Evolutionary conservation across 2,797 vertebrate species (phyloP).

Genomic region (Uromys caudimaculatus): DNA sequence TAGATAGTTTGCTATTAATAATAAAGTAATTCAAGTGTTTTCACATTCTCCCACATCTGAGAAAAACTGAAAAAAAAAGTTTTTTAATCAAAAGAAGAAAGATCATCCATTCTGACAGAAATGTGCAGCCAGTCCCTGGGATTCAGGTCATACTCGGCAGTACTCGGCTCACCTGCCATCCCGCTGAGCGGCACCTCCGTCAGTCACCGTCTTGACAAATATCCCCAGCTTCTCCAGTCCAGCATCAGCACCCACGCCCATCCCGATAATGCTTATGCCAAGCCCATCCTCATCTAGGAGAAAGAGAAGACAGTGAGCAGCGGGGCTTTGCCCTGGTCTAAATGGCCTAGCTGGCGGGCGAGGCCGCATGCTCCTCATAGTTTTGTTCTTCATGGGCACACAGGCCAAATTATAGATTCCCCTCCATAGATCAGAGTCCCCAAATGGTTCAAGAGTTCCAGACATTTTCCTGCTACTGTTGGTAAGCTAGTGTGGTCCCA

Average conservation of each 20-base stretch:
- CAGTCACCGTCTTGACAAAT: constrained; percentile 99
- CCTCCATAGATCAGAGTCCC: background rate
- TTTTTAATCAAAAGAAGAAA: background rate
- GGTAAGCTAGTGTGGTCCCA: background rate
- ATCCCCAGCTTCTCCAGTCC: constrained; percentile 99
- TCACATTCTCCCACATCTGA: background rate
- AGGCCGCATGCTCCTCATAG: background rate
- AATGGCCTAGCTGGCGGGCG: background rate
- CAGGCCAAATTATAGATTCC: background rate
- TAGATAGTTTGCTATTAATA: background rate
- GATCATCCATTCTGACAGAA: background rate
- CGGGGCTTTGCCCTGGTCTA: background rate
- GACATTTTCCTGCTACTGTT: background rate
- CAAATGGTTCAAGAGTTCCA: background rate
- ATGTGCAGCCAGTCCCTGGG: background rate
- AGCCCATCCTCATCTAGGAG: constrained; percentile 96
- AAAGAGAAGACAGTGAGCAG: constrained; percentile 53
- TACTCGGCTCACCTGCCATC: constrained; percentile 92
- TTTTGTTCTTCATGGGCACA: background rate
- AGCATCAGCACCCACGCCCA: constrained; percentile 98
- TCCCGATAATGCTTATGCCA: constrained; percentile 99
- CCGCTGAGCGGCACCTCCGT: constrained; percentile 96
- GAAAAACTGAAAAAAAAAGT: constrained; percentile 2
- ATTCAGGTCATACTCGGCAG: background rate
- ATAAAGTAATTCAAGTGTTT: constrained; percentile 36